Percentiles rank a stretch among this genome's conserved stretches.
phyloP scores from a whole-genome alignment of 2,888 invertebrate genomes.

The Phyllotreta striolata region DNA sequence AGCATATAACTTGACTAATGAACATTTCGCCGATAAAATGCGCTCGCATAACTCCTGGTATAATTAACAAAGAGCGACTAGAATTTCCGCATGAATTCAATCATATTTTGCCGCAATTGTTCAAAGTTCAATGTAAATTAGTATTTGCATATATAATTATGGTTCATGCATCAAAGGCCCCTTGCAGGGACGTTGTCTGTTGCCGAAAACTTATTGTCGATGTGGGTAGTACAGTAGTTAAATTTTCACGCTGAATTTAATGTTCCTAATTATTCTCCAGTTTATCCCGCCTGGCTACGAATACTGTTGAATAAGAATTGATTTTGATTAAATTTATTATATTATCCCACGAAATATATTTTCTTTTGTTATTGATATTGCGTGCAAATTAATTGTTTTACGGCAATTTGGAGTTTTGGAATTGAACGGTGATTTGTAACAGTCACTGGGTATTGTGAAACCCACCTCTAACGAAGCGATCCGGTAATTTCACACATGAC shows the following conservation, averaged over 20 bases:
- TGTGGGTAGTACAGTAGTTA: conserved; percentile 29
- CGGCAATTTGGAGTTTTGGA: too few relatives aligned
- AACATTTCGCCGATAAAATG: conserved; percentile 44
- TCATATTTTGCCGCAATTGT: conserved; percentile 55
- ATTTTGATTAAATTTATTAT: not conserved
- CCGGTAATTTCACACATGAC: conserved; percentile 9
- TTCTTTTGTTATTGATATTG: too few relatives aligned
- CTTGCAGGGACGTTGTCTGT: conserved; percentile 37
- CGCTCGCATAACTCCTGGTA: conserved; percentile 41
- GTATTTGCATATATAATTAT: conserved; percentile 61
- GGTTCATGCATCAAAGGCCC: conserved; percentile 51
- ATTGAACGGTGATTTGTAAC: too few relatives aligned
- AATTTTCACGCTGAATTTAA: conserved; percentile 29
- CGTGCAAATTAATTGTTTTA: too few relatives aligned
- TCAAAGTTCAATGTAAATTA: conserved; percentile 60
- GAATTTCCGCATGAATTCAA: conserved; percentile 48
- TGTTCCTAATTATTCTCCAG: conserved; percentile 9
- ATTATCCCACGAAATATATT: not conserved
- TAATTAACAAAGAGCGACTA: conserved; percentile 58
- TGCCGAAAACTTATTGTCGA: conserved; percentile 45
- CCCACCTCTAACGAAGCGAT: too few relatives aligned
- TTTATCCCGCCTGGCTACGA: not conserved
- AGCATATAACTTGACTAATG: conserved; percentile 41
- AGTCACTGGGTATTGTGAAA: too few relatives aligned
- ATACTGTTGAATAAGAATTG: not conserved